phyloP scores from a whole-genome alignment of 1,140 invertebrate genomes.

The Diploscapter pachys region DNA sequence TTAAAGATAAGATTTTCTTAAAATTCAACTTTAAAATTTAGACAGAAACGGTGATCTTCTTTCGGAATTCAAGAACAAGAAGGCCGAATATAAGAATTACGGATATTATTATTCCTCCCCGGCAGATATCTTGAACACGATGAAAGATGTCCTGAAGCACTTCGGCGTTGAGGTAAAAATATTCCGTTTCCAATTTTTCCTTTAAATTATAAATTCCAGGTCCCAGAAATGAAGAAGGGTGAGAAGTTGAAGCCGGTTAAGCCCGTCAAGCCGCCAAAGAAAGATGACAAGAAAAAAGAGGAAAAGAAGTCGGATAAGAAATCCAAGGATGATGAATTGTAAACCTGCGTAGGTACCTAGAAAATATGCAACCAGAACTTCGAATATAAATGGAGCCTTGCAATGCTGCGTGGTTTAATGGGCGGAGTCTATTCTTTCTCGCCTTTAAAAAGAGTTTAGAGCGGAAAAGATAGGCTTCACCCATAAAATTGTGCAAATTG shows the following conservation, averaged over 20 bases:
- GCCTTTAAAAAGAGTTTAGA: neutral
- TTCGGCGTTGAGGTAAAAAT: constrained; percentile 48
- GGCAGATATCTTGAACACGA: constrained; percentile 56
- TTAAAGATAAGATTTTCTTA: neutral
- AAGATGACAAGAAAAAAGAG: constrained; percentile 32
- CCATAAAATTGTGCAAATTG: too few species aligned
- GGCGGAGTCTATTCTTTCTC: neutral
- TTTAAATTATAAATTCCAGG: neutral
- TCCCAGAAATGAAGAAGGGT: constrained; percentile 51
- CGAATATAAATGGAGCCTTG: too few species aligned
- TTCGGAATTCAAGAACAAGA: constrained; percentile 54
- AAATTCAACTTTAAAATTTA: constrained; percentile 10
- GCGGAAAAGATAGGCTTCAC: neutral
- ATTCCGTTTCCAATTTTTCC: neutral
- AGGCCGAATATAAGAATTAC: constrained; percentile 59
- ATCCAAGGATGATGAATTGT: constrained; percentile 24
- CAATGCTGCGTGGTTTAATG: too few species aligned
- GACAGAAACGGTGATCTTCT: constrained; percentile 39
- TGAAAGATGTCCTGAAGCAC: constrained; percentile 55
- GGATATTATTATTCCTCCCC: constrained; percentile 56
- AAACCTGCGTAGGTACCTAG: neutral
- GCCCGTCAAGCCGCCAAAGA: constrained; percentile 42
- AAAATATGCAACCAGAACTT: too few species aligned
- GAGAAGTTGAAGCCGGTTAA: constrained; percentile 57
- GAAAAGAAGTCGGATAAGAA: constrained; percentile 44